These are phyloP conservation scores for Echiichthys vipera DNA, from an alignment of 2,797 vertebrate genomes.

Conservation along the genomic window DNA sequence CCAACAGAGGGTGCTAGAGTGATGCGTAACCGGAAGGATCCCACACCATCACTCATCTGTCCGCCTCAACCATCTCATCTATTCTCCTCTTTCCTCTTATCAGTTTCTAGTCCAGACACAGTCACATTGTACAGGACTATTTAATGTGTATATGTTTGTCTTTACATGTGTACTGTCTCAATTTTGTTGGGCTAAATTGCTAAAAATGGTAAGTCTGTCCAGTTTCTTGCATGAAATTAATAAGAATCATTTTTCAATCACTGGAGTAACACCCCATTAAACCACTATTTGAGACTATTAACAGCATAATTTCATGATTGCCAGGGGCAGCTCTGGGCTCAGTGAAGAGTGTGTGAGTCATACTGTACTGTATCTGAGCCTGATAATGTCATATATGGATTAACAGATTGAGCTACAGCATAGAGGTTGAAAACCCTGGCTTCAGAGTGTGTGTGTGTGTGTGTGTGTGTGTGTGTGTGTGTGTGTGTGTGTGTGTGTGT, in stretches of 20 bases:
- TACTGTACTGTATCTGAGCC: constrained; percentile 12
- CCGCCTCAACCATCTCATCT: background rate
- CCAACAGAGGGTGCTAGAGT: constrained; percentile 80
- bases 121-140: background rate
- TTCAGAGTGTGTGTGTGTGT: constrained; percentile 16
- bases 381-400: background rate
- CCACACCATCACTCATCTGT: background rate
- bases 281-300: constrained; percentile 47
- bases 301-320: constrained; percentile 34
- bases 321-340: constrained; percentile 35
- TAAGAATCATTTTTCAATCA: constrained; percentile 6
- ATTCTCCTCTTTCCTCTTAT: background rate
- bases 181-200: background rate
- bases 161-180: background rate
- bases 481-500: too few species aligned
- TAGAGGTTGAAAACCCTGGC: constrained; percentile 9
- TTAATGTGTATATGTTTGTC: constrained; percentile 2
- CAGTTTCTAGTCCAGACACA: background rate
- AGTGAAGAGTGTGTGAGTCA: constrained; percentile 27
- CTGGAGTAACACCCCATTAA: constrained; percentile 24
- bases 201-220: background rate
- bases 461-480: too few species aligned
- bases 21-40: constrained; percentile 20
- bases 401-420: constrained; percentile 20
- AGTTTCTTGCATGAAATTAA: background rate